Base-by-base conservation (phyloP, 2,888 invertebrate species). In the Tolmerus cingulatus region DNA sequence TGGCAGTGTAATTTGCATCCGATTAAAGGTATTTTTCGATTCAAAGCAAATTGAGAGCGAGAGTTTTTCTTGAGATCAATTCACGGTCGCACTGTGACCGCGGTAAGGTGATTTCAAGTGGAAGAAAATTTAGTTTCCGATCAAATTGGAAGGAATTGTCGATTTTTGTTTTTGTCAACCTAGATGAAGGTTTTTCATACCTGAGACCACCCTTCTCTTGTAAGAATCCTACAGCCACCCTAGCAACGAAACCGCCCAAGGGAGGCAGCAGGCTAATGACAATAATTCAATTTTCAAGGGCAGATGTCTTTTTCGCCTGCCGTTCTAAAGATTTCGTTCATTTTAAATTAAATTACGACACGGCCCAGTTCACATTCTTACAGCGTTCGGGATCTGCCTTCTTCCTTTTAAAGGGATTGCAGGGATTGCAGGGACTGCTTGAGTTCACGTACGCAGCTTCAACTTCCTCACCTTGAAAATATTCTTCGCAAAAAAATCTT, bases 271-370 rank as follows among this genome's bases (percentile, higher is more conserved):
- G 57, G 51, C 43, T 55, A 86, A 78, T 86, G 77, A 51, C 77
- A 57, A 81, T 87, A 87, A 87, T 87, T 87, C 79, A 81, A 79
- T 87, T 87, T 86, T 86, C 86, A 86, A 86, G 86, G 86, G 86
- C 86, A 87, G 81, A 87, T 81, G 87, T 87, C 87, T 74, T 81
- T 78, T 51, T 57, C 78, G 43, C 43, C 8, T 55, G 46, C 40
- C 23, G 30, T 7, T 14, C 23, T 43, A 74, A 74, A 81, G 40
- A 30, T 27, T 74, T 76, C 23, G 78, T 79, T 46, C 81, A 74
- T 87, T 82, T 87, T 30, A 87, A 87, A 87, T 87, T 87, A 81
- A 87, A 81, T 87, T 87, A 87, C 87, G 81, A 82, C 82, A 87
- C 87, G 74, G 82, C 82, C 87, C 82, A 87, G 66, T 87, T 87